These are phyloP conservation scores for Myoxocephalus aenaeus DNA, from an alignment of 2,797 vertebrate species.

Conservation along the genomic window DNA sequence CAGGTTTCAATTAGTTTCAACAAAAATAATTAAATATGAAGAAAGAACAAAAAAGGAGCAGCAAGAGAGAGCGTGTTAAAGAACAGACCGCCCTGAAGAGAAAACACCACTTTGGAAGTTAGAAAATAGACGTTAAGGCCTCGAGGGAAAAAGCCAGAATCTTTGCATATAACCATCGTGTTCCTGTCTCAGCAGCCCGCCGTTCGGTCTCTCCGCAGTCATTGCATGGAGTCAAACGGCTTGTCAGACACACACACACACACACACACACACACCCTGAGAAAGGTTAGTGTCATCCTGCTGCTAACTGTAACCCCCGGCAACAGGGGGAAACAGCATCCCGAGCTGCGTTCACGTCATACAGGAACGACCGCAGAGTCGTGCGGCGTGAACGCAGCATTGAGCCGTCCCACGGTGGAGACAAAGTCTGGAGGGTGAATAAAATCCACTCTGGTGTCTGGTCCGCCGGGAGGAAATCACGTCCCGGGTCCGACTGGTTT, in stretches of 20 bases:
- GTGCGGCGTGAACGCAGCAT: slow-evolving; percentile 26
- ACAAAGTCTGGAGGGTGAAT: not conserved
- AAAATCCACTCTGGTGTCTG: not conserved
- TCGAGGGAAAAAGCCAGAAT: slow-evolving; percentile 54
- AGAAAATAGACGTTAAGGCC: slow-evolving; percentile 75
- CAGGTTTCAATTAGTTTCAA: not conserved
- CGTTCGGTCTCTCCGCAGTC: slow-evolving; percentile 24
- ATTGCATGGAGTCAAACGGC: slow-evolving; percentile 12
- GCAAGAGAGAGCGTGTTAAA: slow-evolving; percentile 10
- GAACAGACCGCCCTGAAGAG: slow-evolving; percentile 51
- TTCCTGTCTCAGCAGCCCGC: slow-evolving; percentile 16
- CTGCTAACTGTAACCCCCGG: slow-evolving; percentile 26
- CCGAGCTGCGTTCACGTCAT: slow-evolving; percentile 28
- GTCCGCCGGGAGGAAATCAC: slow-evolving; percentile 38
- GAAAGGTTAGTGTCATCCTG: slow-evolving; percentile 47
- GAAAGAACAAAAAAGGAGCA: slow-evolving; percentile 33
- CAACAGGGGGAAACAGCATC: slow-evolving; percentile 15
- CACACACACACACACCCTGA: slow-evolving; percentile 36
- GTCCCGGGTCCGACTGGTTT: slow-evolving; percentile 5
- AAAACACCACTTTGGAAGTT: slow-evolving; percentile 62
- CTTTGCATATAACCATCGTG: slow-evolving; percentile 60
- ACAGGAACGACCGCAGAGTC: not conserved
- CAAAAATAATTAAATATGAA: not conserved
- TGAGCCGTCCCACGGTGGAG: slow-evolving; percentile 9
- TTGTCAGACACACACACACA: not conserved